These are phyloP conservation scores for Ctenomys sociabilis DNA, from an alignment of 2,113 vertebrate species.

Conservation along the genomic window DNA sequence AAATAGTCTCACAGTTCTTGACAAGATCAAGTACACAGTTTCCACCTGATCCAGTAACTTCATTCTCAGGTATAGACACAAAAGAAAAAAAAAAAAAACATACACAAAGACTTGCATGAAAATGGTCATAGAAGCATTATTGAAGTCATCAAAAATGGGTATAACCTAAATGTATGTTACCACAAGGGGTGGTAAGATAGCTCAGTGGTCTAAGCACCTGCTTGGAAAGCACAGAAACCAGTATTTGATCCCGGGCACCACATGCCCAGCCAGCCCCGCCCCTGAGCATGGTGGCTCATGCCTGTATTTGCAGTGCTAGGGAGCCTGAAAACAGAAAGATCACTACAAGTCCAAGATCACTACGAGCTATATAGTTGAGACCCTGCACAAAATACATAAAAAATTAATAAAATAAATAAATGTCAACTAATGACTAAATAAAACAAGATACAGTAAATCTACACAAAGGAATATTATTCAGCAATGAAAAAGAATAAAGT, in stretches of 20 bases:
- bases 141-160: background rate
- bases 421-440: background rate
- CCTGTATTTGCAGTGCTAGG: too few species aligned
- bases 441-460: background rate
- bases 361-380: too few species aligned
- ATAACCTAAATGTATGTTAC: background rate
- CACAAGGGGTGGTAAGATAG: background rate
- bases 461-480: background rate
- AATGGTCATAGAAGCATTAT: background rate
- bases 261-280: too few species aligned
- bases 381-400: too few species aligned
- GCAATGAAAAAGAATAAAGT: background rate
- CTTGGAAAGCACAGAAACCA: too few species aligned
- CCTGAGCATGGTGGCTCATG: too few species aligned
- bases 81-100: slow-evolving; percentile 11
- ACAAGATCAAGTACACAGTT: background rate
- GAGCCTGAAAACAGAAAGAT: too few species aligned
- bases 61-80: background rate
- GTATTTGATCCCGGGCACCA: too few species aligned
- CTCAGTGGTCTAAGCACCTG: too few species aligned
- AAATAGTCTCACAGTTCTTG: background rate
- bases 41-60: background rate
- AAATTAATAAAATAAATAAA: background rate
- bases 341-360: too few species aligned
- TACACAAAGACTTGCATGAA: background rate